Percentiles rank a stretch among this genome's conserved stretches.
phyloP scores from a whole-genome alignment of 2,113 vertebrate genomes.

The Orcinus orca region DNA sequence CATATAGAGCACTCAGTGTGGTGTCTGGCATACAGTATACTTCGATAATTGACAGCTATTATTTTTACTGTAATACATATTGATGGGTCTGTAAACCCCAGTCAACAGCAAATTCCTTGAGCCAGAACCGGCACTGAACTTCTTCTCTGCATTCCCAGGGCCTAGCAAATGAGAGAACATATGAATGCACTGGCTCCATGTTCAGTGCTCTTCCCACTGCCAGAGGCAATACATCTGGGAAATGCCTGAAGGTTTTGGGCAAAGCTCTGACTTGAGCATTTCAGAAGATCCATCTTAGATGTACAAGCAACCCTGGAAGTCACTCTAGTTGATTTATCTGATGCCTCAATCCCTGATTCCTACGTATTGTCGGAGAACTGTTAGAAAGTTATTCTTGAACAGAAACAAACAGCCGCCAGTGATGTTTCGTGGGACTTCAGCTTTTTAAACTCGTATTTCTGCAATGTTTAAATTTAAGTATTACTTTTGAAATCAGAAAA shows the following conservation, averaged over 20 bases:
- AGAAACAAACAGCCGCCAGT: background rate
- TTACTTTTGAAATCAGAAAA: slow-evolving; percentile 24
- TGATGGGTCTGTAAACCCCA: background rate
- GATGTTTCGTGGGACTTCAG: background rate
- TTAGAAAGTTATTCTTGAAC: background rate
- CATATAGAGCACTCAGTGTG: background rate
- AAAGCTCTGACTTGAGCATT: background rate
- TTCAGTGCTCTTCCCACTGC: background rate
- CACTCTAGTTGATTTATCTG: background rate
- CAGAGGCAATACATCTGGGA: background rate
- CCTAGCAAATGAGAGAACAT: background rate
- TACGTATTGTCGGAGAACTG: background rate
- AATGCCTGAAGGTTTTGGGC: background rate
- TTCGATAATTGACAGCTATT: background rate
- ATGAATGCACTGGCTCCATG: background rate
- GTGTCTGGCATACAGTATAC: background rate
- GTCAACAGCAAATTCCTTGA: background rate
- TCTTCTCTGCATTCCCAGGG: background rate
- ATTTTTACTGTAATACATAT: background rate
- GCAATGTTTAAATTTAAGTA: slow-evolving; percentile 26
- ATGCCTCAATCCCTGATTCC: background rate
- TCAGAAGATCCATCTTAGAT: background rate
- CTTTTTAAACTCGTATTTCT: background rate
- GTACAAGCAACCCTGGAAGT: background rate
- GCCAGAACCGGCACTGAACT: background rate